Evolutionary conservation across 2,888 invertebrate species (phyloP).

Genomic region (Brachypalpus laphriformis): DNA sequence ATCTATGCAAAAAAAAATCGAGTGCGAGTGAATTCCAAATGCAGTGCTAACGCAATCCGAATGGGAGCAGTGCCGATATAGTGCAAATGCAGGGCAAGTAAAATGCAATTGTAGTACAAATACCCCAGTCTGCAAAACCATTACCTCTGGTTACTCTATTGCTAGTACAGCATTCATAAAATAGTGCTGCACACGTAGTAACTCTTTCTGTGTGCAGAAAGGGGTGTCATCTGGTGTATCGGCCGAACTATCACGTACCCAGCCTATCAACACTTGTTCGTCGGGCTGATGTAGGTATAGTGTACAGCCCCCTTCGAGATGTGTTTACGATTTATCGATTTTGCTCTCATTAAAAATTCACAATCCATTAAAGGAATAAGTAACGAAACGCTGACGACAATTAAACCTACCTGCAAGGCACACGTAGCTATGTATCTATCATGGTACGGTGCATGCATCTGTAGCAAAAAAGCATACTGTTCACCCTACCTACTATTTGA

Average conservation of each 20-base stretch:
- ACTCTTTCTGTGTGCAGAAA: conserved; percentile 4
- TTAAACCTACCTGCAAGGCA: conserved; percentile 54
- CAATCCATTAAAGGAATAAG: conserved; percentile 66
- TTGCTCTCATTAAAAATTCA: conserved; percentile 67
- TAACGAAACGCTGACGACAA: conserved; percentile 67
- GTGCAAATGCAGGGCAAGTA: no score
- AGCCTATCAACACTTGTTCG: conserved; percentile 36
- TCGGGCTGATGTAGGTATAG: neutral
- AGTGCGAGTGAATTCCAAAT: no score
- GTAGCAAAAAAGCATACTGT: conserved; percentile 4
- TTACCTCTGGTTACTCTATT: conserved; percentile 2
- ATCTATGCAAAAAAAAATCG: no score
- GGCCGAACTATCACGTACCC: conserved; percentile 16
- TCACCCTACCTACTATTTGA: neutral
- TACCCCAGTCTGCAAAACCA: no score
- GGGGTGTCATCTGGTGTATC: conserved; percentile 41
- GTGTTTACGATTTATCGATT: conserved; percentile 55
- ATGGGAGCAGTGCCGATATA: no score
- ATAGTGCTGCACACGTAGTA: conserved; percentile 16
- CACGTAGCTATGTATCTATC: conserved; percentile 39
- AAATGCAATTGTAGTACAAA: no score
- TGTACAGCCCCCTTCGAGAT: neutral
- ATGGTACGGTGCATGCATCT: neutral
- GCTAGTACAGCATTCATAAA: neutral
- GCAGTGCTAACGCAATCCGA: no score